A percentile compares a stretch with the other conserved stretches of the same genome.
Evolutionary conservation across 2,113 vertebrate species (phyloP).

Genomic region (Chinchilla lanigera): DNA sequence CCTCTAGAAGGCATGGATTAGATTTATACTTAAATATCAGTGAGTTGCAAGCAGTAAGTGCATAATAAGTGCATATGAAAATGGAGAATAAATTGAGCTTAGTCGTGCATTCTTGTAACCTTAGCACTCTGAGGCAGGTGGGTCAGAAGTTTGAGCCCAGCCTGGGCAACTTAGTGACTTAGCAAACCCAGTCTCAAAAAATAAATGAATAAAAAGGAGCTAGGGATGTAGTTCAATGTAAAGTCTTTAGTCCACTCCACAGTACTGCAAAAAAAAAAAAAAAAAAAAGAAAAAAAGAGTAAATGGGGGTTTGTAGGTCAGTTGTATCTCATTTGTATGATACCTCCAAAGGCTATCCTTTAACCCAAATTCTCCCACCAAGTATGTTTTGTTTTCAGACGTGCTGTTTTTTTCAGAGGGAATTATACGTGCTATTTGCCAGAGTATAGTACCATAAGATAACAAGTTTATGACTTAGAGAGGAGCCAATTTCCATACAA

Average conservation of each 20-base stretch:
- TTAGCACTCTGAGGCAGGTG: background rate
- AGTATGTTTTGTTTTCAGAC: background rate
- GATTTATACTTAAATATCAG: constrained; percentile 7
- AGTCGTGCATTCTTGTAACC: background rate
- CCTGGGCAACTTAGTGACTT: background rate
- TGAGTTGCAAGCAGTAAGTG: background rate
- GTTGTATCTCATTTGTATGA: background rate
- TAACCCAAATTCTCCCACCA: background rate
- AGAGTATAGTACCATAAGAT: background rate
- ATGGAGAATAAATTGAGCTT: background rate
- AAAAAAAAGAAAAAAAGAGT: background rate
- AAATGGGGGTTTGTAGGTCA: background rate
- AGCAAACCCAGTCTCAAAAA: background rate
- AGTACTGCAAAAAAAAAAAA: background rate
- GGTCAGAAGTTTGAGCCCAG: background rate
- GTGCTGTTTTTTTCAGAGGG: background rate
- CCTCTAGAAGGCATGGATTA: background rate
- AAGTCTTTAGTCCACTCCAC: background rate
- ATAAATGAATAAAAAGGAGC: background rate
- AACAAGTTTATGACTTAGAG: background rate
- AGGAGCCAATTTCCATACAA: background rate
- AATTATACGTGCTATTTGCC: background rate
- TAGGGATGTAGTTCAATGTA: background rate
- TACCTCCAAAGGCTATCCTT: background rate
- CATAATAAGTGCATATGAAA: constrained; percentile 22